A percentile compares a stretch with the other conserved stretches of the same genome.
These are phyloP conservation scores for Vombatus ursinus DNA, from an alignment of 2,113 vertebrate genomes.

Conservation along the genomic window DNA sequence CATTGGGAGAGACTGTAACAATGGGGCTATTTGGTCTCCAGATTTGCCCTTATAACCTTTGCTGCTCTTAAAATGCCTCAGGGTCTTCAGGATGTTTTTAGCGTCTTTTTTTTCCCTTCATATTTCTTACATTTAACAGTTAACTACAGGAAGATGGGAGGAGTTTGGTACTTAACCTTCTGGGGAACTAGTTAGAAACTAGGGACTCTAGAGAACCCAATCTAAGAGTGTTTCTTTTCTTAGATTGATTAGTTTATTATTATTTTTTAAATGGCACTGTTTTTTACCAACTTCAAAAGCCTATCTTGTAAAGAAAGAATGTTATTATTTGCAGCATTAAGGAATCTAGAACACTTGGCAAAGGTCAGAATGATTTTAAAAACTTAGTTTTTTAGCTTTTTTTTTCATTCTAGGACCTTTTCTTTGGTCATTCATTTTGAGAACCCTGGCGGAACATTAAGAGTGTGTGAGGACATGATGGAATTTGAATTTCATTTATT, in stretches of 20 bases:
- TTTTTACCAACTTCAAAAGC: slow-evolving; percentile 45
- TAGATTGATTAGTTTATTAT: not conserved
- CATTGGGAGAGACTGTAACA: slow-evolving; percentile 79
- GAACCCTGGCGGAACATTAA: not conserved
- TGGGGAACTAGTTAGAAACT: slow-evolving; percentile 55
- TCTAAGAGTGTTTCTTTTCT: not conserved
- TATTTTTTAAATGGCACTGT: slow-evolving; percentile 34
- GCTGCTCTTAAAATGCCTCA: slow-evolving; percentile 83
- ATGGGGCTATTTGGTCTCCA: slow-evolving; percentile 85
- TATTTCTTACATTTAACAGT: slow-evolving; percentile 80
- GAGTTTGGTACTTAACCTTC: not conserved
- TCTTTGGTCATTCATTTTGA: not conserved
- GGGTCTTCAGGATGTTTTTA: slow-evolving; percentile 80
- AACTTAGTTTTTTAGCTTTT: not conserved
- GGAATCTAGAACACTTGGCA: not conserved
- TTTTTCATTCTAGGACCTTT: not conserved
- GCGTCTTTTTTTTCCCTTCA: slow-evolving; percentile 64
- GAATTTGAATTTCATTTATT: not conserved
- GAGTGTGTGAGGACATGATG: slow-evolving; percentile 20
- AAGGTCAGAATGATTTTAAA: not conserved
- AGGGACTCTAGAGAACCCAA: not conserved
- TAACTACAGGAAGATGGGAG: slow-evolving; percentile 66
- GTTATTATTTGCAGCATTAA: not conserved
- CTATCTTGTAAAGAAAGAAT: not conserved
- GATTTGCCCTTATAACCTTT: slow-evolving; percentile 84